Conservation (phyloP, 2,113 vertebrate genomes). For the Tachysurus fulvidraco region DNA sequence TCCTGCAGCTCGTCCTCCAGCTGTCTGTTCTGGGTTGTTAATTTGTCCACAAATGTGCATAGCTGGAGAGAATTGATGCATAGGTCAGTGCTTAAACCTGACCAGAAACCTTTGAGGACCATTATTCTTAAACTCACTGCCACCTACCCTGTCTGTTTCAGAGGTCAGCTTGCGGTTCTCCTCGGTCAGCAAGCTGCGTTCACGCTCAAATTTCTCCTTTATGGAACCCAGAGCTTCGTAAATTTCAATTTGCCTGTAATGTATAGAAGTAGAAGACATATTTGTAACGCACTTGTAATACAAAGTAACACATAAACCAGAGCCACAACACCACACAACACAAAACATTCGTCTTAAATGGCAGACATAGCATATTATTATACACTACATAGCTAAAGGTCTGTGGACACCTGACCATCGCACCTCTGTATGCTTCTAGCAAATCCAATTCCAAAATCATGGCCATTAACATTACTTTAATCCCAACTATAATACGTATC, state of each 20-base stretch:
- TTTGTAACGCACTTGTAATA: too few relatives aligned
- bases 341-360: background rate
- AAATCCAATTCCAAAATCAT: background rate
- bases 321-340: background rate
- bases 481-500: too few relatives aligned
- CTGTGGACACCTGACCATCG: background rate
- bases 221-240: conserved; percentile 81
- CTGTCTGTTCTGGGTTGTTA: conserved; percentile 89
- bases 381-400: background rate
- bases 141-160: conserved; percentile 85
- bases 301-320: background rate
- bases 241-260: conserved; percentile 82
- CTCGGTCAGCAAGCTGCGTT: conserved; percentile 80
- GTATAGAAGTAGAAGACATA: background rate
- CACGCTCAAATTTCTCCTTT: conserved; percentile 87
- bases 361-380: background rate
- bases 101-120: background rate
- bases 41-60: conserved; percentile 87
- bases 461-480: background rate
- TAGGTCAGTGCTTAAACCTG: background rate
- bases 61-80: conserved; percentile 70
- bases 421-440: background rate
- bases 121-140: background rate
- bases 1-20: conserved; percentile 93
- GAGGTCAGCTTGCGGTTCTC: conserved; percentile 87